Evolutionary conservation across 2,113 vertebrate genomes (phyloP), one percentile per base, ranked within the genome.

Genomic region (Willisornis vidua): DNA sequence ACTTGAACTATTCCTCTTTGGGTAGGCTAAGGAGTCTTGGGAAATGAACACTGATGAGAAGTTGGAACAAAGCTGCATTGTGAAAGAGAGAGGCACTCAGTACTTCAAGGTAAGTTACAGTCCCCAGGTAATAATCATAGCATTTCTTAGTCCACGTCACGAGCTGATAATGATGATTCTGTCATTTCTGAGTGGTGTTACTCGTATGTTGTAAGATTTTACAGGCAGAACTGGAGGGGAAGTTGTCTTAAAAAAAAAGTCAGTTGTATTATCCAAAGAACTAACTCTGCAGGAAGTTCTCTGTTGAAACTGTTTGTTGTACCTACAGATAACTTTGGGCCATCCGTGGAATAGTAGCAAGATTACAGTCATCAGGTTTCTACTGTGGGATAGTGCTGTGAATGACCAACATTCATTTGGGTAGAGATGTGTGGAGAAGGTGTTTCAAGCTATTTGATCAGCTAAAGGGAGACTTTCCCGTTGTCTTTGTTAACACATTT

Each of bases 11-110:
- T 96, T 94, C 48, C 31, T 97, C 8, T 92, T 67, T 43, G 22
- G 33, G 19, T 95, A 99, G 99, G 99, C 99, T 33, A 99, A 99
- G 88, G 99, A 99, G 72, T 99, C 99, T 6, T 99, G 99, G 99
- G 99, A 99, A 96, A 99, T 99, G 99, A 99, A 98, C 95, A 97
- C 98, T 0, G 90, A 90, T 57, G 99, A 99, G 97, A 99, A 99
- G 96, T 80, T 99, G 95, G 99, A 99, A 48, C 99, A 99, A 97
- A 98, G 99, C 70, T 5, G 28, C 81, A 98, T 99, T 45, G 98
- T 99, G 82, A 99, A 99, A 96, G 99, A 99, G 90, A 99, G 99
- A 68, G 99, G 99, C 95, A 99, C 99, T 13, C 98, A 98, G 62
- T 99, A 99, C 96, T 99, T 99, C 97, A 99, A 99, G 98, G 99